Percentiles rank a stretch among this genome's conserved stretches.
phyloP scores from a whole-genome alignment of 1,140 invertebrate species.

The Pseudomyrmex pallidus region DNA sequence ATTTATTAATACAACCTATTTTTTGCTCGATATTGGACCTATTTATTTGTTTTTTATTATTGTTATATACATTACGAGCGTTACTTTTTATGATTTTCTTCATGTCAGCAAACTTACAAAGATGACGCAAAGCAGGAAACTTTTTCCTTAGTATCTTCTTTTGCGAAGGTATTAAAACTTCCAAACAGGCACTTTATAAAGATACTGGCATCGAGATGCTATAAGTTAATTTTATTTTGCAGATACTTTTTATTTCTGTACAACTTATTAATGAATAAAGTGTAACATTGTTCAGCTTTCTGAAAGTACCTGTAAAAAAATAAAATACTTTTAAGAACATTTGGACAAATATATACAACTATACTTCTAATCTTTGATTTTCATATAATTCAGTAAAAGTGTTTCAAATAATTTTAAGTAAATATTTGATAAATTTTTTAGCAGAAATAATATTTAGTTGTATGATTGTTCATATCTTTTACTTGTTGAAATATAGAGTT shows the following conservation, averaged over 20 bases:
- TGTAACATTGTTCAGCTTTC: conserved; percentile 88
- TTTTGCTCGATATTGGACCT: no score
- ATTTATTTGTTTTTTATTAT: no score
- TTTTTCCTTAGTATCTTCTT: conserved; percentile 69
- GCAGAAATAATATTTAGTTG: neutral
- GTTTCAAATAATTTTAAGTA: no score
- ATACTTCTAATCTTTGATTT: no score
- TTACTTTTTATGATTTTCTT: no score
- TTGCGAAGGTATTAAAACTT: conserved; percentile 72
- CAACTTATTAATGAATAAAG: conserved; percentile 92
- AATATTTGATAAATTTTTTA: neutral
- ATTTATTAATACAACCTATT: no score
- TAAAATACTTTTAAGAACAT: neutral
- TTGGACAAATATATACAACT: no score
- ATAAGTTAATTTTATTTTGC: conserved; percentile 89
- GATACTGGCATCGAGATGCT: conserved; percentile 87
- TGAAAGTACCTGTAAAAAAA: conserved; percentile 88
- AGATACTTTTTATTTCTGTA: conserved; percentile 88
- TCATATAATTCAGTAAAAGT: no score
- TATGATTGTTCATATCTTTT: no score
- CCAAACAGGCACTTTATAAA: conserved; percentile 85
- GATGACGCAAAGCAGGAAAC: conserved; percentile 79
- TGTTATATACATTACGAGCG: no score
- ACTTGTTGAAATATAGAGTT: no score
- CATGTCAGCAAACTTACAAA: no score